Evolutionary conservation across 2,113 vertebrate genomes (phyloP), one percentile per base, ranked within the genome.

Genomic region (Paralichthys olivaceus): DNA sequence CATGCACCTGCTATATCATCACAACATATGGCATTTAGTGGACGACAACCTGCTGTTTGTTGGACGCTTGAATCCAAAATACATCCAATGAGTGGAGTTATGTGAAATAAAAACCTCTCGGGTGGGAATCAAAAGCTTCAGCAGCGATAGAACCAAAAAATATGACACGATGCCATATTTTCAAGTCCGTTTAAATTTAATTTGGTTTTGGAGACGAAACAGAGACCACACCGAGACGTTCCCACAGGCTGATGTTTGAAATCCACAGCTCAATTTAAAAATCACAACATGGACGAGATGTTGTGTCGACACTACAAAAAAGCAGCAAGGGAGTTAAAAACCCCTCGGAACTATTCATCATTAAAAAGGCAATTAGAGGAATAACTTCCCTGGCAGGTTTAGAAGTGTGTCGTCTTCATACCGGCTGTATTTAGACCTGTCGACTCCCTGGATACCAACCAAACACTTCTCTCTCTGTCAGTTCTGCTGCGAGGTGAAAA

Each of bases 401-500:
- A 72, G 80, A 73, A 57, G 69, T 23, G 63, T 82, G 81, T 68
- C 79, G 70, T 85, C 87, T 74, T 67, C 61, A 64, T 28, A 61
- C 19, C 56, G n/a, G 77, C 83, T 88, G 59, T 86, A 60, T 77
- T 80, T 66, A 49, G 83, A 66, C 58, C 59, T 20, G 20, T 78
- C 80, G 64, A 45, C 66, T 72, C 63, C 61, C 83, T 69, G 83
- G 71, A 78, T n/a, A 34, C 77, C 13, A 47, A 81, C 58, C 75
- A 69, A 68, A 64, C 37, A 14, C 53, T 34, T 9, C 47, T 23
- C 45, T 25, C 23, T 22, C 45, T 63, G 72, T 70, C 79, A 49
- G 7, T 3, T 66, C 49, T 28, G 43, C 77, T 60, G 3, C 2
- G 0, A 9, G 20, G 54, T 58, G 73, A 75, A 72, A 71, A 72